Evolutionary conservation across 2,113 vertebrate genomes (phyloP), one percentile per base, ranked within the genome.

Genomic region (Cephalopterus ornatus): DNA sequence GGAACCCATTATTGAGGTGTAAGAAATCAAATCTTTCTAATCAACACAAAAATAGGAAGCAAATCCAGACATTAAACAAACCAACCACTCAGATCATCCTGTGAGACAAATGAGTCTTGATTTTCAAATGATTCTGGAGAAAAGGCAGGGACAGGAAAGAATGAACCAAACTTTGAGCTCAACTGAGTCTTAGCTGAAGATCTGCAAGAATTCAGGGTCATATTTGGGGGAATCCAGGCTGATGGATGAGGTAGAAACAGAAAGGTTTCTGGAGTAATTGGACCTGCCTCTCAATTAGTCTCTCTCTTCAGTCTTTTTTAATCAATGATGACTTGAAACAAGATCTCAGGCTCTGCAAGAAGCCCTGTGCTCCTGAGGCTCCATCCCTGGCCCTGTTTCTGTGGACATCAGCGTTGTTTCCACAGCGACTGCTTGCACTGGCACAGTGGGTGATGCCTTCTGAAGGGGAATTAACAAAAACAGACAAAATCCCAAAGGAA

Each of bases 1-100:
- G 89, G 88, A 95, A 93, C 11, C 42, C 50, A 71, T 96, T 94
- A 90, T 5, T 71, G 78, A 84, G 27, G 81, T 88, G 67, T 61
- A 83, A 76, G 50, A 70, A 75, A 93, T 85, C 14, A 76, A 92
- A 73, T 74, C 68, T 92, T 94, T 80, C 42, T 65, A 56, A 95
- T 84, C 52, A 80, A 59, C 47, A 59, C n/a, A 74, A 82, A 94
- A 94, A 81, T 24, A 76, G 46, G 83, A 93, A 90, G 55, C 17
- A 80, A 92, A 67, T 32, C 47, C 72, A 88, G 75, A 85, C 72
- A 59, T 80, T 52, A 92, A 93, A 86, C 39, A 73, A 94, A 53
- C 18, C 18, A 76, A 88, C 18, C 8, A 14, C 53, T 88, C 67
- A 72, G 46, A 80, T 79, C 37, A 37, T 32, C 62, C 50, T 44